phyloP scores from a whole-genome alignment of 2,113 vertebrate genomes.

The Tachysurus fulvidraco region DNA sequence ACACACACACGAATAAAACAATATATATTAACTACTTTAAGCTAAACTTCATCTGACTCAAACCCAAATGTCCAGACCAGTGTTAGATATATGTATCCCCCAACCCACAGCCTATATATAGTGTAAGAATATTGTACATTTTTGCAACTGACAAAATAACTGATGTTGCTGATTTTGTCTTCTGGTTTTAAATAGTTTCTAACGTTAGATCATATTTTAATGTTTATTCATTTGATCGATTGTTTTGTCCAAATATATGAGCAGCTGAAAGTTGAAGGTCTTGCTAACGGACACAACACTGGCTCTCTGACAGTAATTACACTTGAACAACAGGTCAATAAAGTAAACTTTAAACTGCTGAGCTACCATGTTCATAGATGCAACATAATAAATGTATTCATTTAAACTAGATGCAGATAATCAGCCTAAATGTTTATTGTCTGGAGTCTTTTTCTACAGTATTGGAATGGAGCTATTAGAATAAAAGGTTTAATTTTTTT shows the following conservation, averaged over 20 bases:
- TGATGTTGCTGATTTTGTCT: neutral
- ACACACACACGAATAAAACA: neutral
- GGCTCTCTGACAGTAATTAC: neutral
- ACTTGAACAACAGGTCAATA: neutral
- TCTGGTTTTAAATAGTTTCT: neutral
- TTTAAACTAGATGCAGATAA: neutral
- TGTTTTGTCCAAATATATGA: too few relatives aligned
- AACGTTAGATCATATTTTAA: neutral
- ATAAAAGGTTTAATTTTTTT: neutral
- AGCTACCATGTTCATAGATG: neutral
- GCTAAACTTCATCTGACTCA: neutral
- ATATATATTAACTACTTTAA: neutral
- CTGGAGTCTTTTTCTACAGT: neutral
- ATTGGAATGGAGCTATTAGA: neutral
- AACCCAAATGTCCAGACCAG: neutral
- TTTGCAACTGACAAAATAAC: neutral
- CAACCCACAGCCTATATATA: neutral
- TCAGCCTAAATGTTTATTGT: neutral
- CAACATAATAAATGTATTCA: neutral
- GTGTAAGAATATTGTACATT: too few relatives aligned
- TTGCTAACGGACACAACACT: neutral
- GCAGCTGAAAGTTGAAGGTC: neutral
- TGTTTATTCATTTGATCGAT: neutral
- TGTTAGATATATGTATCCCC: too few relatives aligned
- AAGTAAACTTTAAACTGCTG: neutral